phyloP scores from a whole-genome alignment of 2,113 vertebrate genomes.

The Baryphthengus martii region DNA sequence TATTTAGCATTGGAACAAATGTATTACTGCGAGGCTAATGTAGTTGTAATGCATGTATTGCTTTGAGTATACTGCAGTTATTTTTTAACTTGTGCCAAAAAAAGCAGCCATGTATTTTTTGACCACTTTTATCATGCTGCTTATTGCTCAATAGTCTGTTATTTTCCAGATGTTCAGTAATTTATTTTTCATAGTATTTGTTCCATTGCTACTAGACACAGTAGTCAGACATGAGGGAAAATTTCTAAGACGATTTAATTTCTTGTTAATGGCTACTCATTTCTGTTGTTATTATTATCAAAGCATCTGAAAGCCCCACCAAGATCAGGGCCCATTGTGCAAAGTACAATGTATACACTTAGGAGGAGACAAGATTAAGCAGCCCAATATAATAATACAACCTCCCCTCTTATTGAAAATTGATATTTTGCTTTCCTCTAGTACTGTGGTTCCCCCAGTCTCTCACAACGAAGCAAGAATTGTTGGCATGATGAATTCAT shows the following conservation, averaged over 20 bases:
- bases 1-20: not conserved
- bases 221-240: not conserved
- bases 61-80: not conserved
- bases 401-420: not conserved
- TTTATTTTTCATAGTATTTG: not conserved
- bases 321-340: not conserved
- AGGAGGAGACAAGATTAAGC: not conserved
- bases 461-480: not conserved
- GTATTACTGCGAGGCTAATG: not conserved
- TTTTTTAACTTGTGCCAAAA: not conserved
- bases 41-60: not conserved
- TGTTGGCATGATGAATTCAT: not conserved
- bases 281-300: not conserved
- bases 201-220: not conserved
- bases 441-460: not conserved
- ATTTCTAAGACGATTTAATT: not conserved
- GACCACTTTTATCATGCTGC: not conserved
- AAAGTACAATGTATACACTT: not conserved
- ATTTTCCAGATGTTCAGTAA: slow-evolving; percentile 1
- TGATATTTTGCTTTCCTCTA: not conserved
- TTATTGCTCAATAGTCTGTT: not conserved
- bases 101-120: not conserved
- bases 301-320: not conserved
- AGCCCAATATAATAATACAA: not conserved
- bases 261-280: not conserved